phyloP scores from a whole-genome alignment of 1,140 invertebrate species.

The Asbolus verrucosus region DNA sequence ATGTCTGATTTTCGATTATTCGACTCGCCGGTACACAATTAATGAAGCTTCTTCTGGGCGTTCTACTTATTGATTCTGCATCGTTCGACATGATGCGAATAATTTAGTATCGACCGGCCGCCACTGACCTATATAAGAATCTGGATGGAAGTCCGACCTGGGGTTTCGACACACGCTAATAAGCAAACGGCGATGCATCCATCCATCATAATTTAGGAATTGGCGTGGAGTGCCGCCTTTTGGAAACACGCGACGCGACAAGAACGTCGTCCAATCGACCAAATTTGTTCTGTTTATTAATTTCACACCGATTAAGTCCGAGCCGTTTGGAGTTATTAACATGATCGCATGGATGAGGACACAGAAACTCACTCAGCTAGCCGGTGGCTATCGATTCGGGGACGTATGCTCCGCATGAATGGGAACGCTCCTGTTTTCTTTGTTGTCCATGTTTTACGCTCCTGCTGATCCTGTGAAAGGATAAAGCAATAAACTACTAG shows the following conservation, averaged over 20 bases:
- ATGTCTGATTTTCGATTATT: conserved; percentile 35
- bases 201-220: conserved; percentile 56
- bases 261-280: conserved; percentile 48
- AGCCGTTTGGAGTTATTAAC: conserved; percentile 8
- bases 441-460: conserved; percentile 34
- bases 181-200: conserved; percentile 52
- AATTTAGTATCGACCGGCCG: conserved; percentile 12
- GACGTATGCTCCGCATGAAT: conserved; percentile 36
- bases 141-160: conserved; percentile 4
- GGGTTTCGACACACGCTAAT: conserved; percentile 43
- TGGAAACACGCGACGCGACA: conserved; percentile 50
- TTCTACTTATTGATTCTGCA: conserved; percentile 17
- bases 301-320: conserved; percentile 9
- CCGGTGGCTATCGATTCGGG: conserved; percentile 19
- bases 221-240: conserved; percentile 46
- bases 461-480: conserved; percentile 34
- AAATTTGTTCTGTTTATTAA: conserved; percentile 38
- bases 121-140: conserved; percentile 38
- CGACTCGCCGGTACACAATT: conserved; percentile 10
- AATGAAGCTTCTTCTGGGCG: conserved; percentile 8
- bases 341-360: conserved; percentile 32
- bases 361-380: conserved; percentile 37
- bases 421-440: conserved; percentile 25
- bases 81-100: conserved; percentile 6
- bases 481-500: conserved; percentile 37